Evolutionary conservation across 2,888 invertebrate species (phyloP), one percentile per base, ranked within the genome.

Genomic region (Epiblema foenella): DNA sequence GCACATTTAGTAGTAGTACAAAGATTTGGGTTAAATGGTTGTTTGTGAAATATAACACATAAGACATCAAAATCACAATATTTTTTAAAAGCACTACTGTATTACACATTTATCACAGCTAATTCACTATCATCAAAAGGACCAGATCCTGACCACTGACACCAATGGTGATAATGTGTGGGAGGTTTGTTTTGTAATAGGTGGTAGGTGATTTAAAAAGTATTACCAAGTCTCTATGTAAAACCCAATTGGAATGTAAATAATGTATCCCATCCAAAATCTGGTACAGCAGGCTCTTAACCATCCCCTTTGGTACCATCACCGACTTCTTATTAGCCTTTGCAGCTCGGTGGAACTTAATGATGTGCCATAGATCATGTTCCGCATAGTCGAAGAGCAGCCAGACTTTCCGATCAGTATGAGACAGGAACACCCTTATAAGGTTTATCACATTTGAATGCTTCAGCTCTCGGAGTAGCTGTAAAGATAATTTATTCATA

Each of bases 351-450:
- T 99, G 99, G 86, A 98, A 99, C 93, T 99, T 99, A 62, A 99
- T 99, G 37, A 99, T 99, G 86, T 99, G 99, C 99, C 99, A 99
- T 69, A 99, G 91, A 93, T 99, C 99, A 94, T 99, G 99, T 91
- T 99, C 99, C 0, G 99, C 99, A 94, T 98, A 99, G 87, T 99
- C 99, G 93, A 99, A 99, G 11, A 99, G 92, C 49, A 99, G 94
- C 97, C 98, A 99, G 4, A 99, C 99, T 94, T 99, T 99, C 49
- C 99, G 95, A 84, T 99, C 99, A 80, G 96, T 97, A 85, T 99
- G 99, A 0, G 99, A 99, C 0, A 99, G 94, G 87, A 99, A 99
- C 1, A 99, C 99, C 80, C 98, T 94, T 79, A 99, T 99, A 57
- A 99, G 94, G 80, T 98, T 98, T 75, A 99, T 99, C 0, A 99